Evolutionary conservation across 2,888 invertebrate genomes (phyloP).

Genomic region (Mythimna albipuncta): DNA sequence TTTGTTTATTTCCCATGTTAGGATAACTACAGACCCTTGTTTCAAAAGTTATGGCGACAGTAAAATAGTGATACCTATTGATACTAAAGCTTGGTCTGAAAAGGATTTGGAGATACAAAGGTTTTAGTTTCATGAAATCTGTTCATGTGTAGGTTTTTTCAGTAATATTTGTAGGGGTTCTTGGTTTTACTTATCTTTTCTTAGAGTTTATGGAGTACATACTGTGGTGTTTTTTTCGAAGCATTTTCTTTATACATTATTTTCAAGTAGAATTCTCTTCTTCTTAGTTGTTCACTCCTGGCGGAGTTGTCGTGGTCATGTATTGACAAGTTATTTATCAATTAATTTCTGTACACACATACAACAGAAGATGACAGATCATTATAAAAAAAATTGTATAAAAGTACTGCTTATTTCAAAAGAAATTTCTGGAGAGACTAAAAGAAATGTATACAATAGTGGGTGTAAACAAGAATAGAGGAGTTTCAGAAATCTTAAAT

Average conservation of each 20-base stretch:
- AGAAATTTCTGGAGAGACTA: too few relatives aligned
- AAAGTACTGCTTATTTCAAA: too few relatives aligned
- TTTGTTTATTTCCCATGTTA: slow-evolving; percentile 54
- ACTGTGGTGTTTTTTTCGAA: background rate
- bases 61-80: slow-evolving; percentile 63
- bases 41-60: slow-evolving; percentile 58
- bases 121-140: slow-evolving; percentile 48
- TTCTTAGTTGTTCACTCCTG: too few relatives aligned
- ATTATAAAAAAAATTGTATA: too few relatives aligned
- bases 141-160: slow-evolving; percentile 18
- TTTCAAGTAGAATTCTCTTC: too few relatives aligned
- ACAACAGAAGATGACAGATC: too few relatives aligned
- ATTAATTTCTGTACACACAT: too few relatives aligned
- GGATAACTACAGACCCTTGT: slow-evolving; percentile 65
- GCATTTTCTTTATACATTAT: background rate
- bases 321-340: too few relatives aligned
- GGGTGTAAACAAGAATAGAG: too few relatives aligned
- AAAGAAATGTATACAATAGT: too few relatives aligned
- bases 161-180: slow-evolving; percentile 18
- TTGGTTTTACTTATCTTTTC: slow-evolving; percentile 3
- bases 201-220: background rate
- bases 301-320: too few relatives aligned
- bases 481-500: too few relatives aligned
- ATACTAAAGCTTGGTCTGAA: slow-evolving; percentile 56
- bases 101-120: slow-evolving; percentile 50